Percentiles rank a stretch among this genome's conserved stretches.
Evolutionary conservation across 1,140 invertebrate species (phyloP).

Genomic region (Apis dorsata): DNA sequence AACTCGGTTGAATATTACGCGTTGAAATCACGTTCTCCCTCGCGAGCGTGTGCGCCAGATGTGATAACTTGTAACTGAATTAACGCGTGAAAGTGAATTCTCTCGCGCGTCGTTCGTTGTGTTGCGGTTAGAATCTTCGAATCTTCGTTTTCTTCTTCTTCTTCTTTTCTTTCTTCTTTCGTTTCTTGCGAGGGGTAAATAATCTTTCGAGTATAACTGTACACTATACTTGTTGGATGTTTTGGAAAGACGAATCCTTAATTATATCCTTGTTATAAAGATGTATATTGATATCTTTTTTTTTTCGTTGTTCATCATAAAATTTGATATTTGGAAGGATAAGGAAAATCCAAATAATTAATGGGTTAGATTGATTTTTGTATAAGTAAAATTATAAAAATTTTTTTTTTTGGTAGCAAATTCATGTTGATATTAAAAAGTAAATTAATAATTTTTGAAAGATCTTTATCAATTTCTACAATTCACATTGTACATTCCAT

Average conservation of each 20-base stretch:
- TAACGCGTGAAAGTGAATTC: constrained; percentile 1
- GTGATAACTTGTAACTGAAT: constrained; percentile 29
- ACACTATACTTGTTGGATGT: not conserved
- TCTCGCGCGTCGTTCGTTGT: not conserved
- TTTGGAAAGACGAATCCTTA: not conserved
- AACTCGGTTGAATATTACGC: constrained; percentile 35
- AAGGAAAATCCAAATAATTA: too few species aligned
- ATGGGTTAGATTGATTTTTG: too few species aligned
- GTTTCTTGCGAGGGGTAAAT: not conserved
- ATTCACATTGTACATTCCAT: not conserved
- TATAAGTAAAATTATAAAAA: too few species aligned
- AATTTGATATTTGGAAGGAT: not conserved
- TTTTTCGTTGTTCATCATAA: too few species aligned
- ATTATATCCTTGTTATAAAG: not conserved
- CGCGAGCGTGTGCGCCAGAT: constrained; percentile 24
- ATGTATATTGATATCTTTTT: not conserved
- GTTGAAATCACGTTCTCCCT: constrained; percentile 55
- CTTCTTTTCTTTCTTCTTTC: not conserved
- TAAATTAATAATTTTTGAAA: too few species aligned
- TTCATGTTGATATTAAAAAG: too few species aligned
- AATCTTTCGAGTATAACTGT: not conserved
- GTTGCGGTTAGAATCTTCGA: not conserved
- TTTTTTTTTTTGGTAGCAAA: too few species aligned
- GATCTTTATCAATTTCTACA: not conserved
- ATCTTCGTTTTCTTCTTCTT: not conserved